A percentile compares a stretch with the other conserved stretches of the same genome.
phyloP scores from a whole-genome alignment of 2,113 vertebrate species.

The Polypterus senegalus region DNA sequence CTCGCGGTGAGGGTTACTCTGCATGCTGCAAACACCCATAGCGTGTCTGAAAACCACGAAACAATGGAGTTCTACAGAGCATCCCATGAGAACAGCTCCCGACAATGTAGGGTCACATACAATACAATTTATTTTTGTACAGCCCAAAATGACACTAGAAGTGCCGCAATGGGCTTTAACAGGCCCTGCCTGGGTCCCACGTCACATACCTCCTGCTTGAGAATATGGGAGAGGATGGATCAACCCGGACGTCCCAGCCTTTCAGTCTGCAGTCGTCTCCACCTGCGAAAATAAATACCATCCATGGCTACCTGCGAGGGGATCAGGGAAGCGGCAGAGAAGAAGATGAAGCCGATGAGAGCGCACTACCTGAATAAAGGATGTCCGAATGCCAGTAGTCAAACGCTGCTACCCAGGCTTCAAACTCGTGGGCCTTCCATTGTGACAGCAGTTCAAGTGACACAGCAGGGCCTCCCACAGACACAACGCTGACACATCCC shows the following conservation, averaged over 20 bases:
- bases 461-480: constrained; percentile 37
- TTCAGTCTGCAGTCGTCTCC: constrained; percentile 84
- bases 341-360: background rate
- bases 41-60: constrained; percentile 57
- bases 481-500: constrained; percentile 63
- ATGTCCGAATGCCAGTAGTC: constrained; percentile 81
- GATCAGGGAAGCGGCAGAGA: no score
- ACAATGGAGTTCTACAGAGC: constrained; percentile 2
- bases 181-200: background rate
- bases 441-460: constrained; percentile 40
- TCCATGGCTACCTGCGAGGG: background rate
- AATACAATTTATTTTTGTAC: no score
- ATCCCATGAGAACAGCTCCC: background rate
- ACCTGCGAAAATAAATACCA: constrained; percentile 41
- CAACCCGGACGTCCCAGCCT: constrained; percentile 75
- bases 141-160: no score
- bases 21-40: constrained; percentile 91
- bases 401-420: constrained; percentile 91
- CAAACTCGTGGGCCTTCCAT: constrained; percentile 84
- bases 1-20: constrained; percentile 70
- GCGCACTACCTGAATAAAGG: constrained; percentile 70
- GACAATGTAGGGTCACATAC: background rate
- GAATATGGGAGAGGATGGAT: constrained; percentile 45
- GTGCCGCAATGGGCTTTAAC: no score
- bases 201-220: constrained; percentile 58